Conservation (phyloP, 1,140 invertebrate genomes). For the Aculops lycopersici region DNA sequence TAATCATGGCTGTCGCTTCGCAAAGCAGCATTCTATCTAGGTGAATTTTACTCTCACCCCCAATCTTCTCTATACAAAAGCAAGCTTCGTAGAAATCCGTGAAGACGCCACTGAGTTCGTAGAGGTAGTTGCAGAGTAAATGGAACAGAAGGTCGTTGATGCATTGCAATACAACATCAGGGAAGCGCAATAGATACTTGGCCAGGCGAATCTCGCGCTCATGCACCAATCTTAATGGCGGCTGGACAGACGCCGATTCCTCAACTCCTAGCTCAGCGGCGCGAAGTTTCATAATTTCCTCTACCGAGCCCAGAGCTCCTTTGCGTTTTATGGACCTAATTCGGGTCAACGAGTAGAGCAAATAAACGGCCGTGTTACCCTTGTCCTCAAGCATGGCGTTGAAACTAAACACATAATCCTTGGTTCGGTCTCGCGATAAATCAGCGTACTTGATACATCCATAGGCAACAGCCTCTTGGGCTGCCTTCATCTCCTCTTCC, state of each 20-base stretch:
- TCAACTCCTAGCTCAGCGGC: no score
- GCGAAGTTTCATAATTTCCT: slow-evolving; percentile 1
- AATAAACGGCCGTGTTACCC: slow-evolving; percentile 92
- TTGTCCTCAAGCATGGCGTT: slow-evolving; percentile 94
- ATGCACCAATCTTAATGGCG: slow-evolving; percentile 37
- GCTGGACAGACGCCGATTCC: no score
- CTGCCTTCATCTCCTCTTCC: slow-evolving; percentile 40
- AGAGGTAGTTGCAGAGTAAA: slow-evolving; percentile 71
- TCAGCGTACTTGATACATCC: slow-evolving; percentile 98
- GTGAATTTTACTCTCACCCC: slow-evolving; percentile 27
- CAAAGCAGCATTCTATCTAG: slow-evolving; percentile 56
- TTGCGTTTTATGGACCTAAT: slow-evolving; percentile 31
- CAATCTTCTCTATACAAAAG: slow-evolving; percentile 78
- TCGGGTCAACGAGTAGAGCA: slow-evolving; percentile 74
- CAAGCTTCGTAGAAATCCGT: slow-evolving; percentile 87
- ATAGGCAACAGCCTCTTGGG: slow-evolving; percentile 69
- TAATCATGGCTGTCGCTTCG: slow-evolving; percentile 58
- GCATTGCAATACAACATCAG: slow-evolving; percentile 53
- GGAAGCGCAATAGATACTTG: slow-evolving; percentile 37
- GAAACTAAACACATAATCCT: slow-evolving; percentile 95
- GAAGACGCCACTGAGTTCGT: slow-evolving; percentile 65
- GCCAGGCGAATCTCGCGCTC: slow-evolving; percentile 78
- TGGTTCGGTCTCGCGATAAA: slow-evolving; percentile 58
- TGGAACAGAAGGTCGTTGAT: slow-evolving; percentile 55
- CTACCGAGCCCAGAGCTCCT: slow-evolving; percentile 9